phyloP scores from a whole-genome alignment of 1,140 invertebrate genomes.

The Danaus melanippus region DNA sequence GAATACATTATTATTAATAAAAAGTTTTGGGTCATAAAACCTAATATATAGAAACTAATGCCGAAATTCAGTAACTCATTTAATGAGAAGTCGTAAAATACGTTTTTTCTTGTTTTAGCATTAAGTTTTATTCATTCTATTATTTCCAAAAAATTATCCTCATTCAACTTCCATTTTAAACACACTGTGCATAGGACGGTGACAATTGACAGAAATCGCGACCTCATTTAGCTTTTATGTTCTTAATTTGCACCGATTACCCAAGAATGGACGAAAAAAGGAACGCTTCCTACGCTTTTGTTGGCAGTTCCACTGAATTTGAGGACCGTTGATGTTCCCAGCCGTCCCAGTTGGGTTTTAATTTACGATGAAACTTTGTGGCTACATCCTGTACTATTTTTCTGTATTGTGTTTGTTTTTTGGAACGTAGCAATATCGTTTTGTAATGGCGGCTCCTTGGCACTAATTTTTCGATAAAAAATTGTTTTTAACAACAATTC shows the following conservation, averaged over 20 bases:
- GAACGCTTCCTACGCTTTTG: constrained; percentile 48
- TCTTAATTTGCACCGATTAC: constrained; percentile 60
- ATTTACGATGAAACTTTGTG: constrained; percentile 21
- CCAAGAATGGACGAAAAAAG: constrained; percentile 39
- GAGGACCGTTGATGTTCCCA: constrained; percentile 21
- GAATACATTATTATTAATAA: too few species aligned
- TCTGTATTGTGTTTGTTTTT: constrained; percentile 11
- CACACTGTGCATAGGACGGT: constrained; percentile 21
- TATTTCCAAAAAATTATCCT: constrained; percentile 12
- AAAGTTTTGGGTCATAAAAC: too few species aligned
- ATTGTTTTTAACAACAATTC: too few species aligned
- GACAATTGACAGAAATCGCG: constrained; percentile 55
- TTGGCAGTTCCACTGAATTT: constrained; percentile 44
- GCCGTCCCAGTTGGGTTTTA: constrained; percentile 11
- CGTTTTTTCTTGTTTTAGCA: too few species aligned
- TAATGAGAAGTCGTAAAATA: too few species aligned
- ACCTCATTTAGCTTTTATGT: constrained; percentile 59
- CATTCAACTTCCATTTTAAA: constrained; percentile 35
- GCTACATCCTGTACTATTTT: constrained; percentile 12
- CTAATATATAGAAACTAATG: too few species aligned
- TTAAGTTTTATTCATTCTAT: neutral
- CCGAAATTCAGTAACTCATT: too few species aligned
- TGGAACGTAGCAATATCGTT: constrained; percentile 9
- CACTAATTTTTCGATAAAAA: too few species aligned
- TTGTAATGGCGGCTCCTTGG: neutral